phyloP scores from a whole-genome alignment of 1,140 invertebrate species.

The Anoplophora glabripennis region DNA sequence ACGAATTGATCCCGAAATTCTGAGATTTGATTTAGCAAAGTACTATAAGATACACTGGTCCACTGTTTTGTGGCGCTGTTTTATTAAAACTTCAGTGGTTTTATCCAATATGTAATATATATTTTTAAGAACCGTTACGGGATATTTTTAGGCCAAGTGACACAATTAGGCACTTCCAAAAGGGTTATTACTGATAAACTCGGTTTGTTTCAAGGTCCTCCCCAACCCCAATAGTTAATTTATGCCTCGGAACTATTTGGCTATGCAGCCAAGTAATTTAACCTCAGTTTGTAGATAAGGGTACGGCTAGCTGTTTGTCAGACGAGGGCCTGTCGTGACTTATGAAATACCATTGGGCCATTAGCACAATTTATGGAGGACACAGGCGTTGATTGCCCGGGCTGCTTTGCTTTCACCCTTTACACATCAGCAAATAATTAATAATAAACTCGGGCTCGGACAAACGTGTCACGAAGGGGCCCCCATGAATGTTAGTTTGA shows the following conservation, averaged over 20 bases:
- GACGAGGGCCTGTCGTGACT: conserved; percentile 34
- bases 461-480: too few relatives aligned
- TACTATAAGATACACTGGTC: too few relatives aligned
- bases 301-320: conserved; percentile 23
- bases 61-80: too few relatives aligned
- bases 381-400: conserved; percentile 41
- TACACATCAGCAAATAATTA: not conserved
- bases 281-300: conserved; percentile 24
- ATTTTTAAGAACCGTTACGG: too few relatives aligned
- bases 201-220: not conserved
- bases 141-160: too few relatives aligned
- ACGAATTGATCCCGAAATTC: too few relatives aligned
- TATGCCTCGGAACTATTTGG: conserved; percentile 10
- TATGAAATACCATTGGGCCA: conserved; percentile 49
- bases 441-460: too few relatives aligned
- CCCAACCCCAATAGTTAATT: conserved; percentile 1
- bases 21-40: too few relatives aligned
- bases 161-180: too few relatives aligned
- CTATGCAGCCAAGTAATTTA: conserved; percentile 13
- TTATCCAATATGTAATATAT: too few relatives aligned
- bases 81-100: too few relatives aligned
- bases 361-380: conserved; percentile 47
- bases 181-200: not conserved
- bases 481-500: too few relatives aligned
- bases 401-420: conserved; percentile 10